These are phyloP conservation scores for Heterodera schachtii DNA, from an alignment of 1,140 invertebrate genomes.

Conservation along the genomic window DNA sequence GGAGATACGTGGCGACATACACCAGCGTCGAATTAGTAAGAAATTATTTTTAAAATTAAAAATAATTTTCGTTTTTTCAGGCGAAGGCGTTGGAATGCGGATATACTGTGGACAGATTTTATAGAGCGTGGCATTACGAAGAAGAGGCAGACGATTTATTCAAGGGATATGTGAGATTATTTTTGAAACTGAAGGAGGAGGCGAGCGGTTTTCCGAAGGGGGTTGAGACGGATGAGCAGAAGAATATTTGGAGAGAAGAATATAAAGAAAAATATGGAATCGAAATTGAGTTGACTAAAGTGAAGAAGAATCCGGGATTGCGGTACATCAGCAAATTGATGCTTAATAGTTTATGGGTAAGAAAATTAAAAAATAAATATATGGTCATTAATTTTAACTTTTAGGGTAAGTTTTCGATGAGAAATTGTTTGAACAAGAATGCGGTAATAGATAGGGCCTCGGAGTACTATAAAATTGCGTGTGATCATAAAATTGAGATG, in stretches of 20 bases:
- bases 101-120: neutral
- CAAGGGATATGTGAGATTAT: neutral
- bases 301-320: conserved; percentile 10
- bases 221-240: neutral
- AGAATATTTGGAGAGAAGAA: neutral
- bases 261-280: neutral
- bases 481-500: conserved; percentile 1
- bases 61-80: too few species aligned
- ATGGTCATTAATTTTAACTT: too few species aligned
- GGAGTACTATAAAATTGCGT: neutral
- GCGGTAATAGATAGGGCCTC: neutral
- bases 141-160: neutral
- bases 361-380: too few species aligned
- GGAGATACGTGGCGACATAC: neutral
- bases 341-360: neutral
- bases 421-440: conserved; percentile 2
- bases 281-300: neutral
- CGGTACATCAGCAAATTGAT: neutral
- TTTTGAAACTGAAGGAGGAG: neutral
- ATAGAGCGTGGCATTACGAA: neutral
- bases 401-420: neutral
- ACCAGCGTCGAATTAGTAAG: neutral
- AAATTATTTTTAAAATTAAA: neutral
- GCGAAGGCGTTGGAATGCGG: conserved; percentile 5
- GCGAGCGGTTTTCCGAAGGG: neutral